A percentile compares a stretch with the other conserved stretches of the same genome.
These are phyloP conservation scores for Dromiciops gliroides DNA, from an alignment of 2,113 vertebrate species.

Conservation along the genomic window DNA sequence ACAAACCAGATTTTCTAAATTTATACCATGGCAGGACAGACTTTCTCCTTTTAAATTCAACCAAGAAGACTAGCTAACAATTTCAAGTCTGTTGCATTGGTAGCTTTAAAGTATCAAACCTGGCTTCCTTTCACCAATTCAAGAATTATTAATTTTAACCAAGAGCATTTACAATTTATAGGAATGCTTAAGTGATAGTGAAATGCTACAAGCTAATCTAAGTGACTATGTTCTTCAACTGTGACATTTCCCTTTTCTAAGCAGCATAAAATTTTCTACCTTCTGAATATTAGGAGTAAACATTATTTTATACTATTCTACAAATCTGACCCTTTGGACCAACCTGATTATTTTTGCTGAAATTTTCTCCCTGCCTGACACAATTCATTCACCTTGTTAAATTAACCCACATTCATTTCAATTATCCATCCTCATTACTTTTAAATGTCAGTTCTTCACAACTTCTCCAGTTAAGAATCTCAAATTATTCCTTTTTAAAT, in stretches of 20 bases:
- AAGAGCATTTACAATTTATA: slow-evolving; percentile 11
- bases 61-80: slow-evolving; percentile 37
- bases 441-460: slow-evolving; percentile 4
- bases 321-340: not conserved
- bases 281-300: slow-evolving; percentile 51
- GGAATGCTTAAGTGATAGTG: slow-evolving; percentile 36
- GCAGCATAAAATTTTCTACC: slow-evolving; percentile 27
- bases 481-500: not conserved
- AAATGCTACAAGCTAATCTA: slow-evolving; percentile 37
- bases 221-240: slow-evolving; percentile 17
- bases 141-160: slow-evolving; percentile 34
- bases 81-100: slow-evolving; percentile 25
- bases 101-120: slow-evolving; percentile 51
- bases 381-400: not conserved
- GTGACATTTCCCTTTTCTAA: slow-evolving; percentile 41
- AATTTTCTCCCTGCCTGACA: slow-evolving; percentile 33
- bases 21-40: slow-evolving; percentile 9
- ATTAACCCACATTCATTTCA: not conserved
- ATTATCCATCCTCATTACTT: not conserved
- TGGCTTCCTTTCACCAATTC: slow-evolving; percentile 19
- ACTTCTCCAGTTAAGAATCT: not conserved
- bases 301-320: slow-evolving; percentile 21
- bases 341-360: slow-evolving; percentile 46
- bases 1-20: slow-evolving; percentile 19
- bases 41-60: not conserved